Evolutionary conservation across 2,113 vertebrate genomes (phyloP), one percentile per base, ranked within the genome.

Genomic region (Oenanthe melanoleuca): DNA sequence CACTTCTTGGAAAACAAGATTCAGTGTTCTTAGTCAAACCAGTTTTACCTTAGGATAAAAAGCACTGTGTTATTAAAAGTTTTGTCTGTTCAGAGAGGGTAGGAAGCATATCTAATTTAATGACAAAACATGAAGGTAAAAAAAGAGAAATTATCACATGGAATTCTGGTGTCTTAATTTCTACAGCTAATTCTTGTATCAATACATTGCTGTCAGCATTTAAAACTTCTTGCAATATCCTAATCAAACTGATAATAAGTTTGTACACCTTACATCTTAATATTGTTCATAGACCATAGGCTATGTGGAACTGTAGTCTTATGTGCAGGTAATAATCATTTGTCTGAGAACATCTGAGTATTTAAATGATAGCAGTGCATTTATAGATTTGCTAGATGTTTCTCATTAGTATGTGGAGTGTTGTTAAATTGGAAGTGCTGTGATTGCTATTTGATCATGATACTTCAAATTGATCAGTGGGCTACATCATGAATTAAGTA

Each of bases 281-380:
- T 3, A 0, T 23, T 19, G 12, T 38, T 79, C 18, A 3, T 10
- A 17, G 45, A 25, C 31, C 23, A 18, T 7, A 12, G 73, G 15
- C 31, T 44, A 16, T 0, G 0, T 26, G 22, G 73, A 16, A 16
- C 44, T 26, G 38, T 28, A 4, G 33, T 17, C n/a, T 38, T 6
- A 3, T 50, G 28, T 52, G 19, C 37, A 1, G 16, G 19, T 37
- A 63, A 26, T 8, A 79, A 31, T 38, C 2, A 2, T 74, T 88
- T 73, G 67, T 70, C 37, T 93, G 49, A 59, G 85, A 79, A 75
- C 70, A 60, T 60, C 66, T 94, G 64, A 26, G 31, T 60, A 5
- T 75, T 89, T 67, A 53, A 53, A 11, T 61, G 9, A 26, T 40
- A 67, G 24, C 4, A 12, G 21, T 75, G 57, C 37, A 52, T 65